Conservation (phyloP, 2,797 vertebrate species). For the Eospalax fontanierii region DNA sequence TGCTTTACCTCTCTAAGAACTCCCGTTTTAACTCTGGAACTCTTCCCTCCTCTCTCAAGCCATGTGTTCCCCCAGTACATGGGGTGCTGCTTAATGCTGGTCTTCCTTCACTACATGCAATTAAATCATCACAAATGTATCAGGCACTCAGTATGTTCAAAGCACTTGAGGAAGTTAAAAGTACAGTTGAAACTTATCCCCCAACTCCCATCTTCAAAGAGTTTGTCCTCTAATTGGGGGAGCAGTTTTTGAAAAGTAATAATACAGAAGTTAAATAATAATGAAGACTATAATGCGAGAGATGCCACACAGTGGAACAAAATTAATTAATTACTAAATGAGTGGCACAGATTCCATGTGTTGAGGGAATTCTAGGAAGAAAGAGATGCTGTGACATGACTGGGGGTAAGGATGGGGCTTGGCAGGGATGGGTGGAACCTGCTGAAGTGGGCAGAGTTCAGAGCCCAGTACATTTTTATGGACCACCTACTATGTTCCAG, state of each 20-base stretch:
- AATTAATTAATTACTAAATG: conserved; percentile 70
- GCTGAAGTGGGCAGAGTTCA: neutral
- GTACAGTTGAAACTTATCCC: neutral
- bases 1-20: neutral
- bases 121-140: neutral
- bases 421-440: neutral
- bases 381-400: neutral
- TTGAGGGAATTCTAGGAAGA: conserved; percentile 57
- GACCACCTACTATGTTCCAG: neutral
- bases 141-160: neutral
- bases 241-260: conserved; percentile 33
- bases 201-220: conserved; percentile 27
- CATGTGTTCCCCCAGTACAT: neutral
- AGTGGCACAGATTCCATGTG: conserved; percentile 33
- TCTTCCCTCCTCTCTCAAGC: neutral
- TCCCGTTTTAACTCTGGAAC: neutral
- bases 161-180: conserved; percentile 55
- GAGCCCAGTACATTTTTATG: neutral
- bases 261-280: conserved; percentile 69
- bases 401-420: neutral
- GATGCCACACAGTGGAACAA: neutral
- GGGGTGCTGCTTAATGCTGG: neutral
- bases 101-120: neutral
- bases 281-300: conserved; percentile 23
- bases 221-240: conserved; percentile 8